phyloP scores from a whole-genome alignment of 2,113 vertebrate species.

The Hystrix brachyura region DNA sequence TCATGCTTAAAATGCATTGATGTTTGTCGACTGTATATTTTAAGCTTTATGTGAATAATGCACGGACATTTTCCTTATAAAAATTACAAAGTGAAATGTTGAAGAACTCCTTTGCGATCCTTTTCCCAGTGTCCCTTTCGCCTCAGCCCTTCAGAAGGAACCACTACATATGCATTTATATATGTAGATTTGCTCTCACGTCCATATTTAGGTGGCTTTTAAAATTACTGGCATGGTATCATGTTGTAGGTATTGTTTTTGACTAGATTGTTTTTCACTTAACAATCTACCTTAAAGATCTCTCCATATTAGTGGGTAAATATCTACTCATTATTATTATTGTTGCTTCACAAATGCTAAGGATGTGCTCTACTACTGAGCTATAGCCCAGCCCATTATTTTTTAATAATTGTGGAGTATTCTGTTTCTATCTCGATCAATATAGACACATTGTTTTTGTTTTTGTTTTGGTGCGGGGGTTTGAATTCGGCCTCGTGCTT shows the following conservation, averaged over 20 bases:
- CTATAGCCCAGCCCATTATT: not conserved
- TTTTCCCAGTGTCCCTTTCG: not conserved
- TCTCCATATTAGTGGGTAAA: not conserved
- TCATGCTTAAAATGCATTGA: not conserved
- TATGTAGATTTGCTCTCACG: not conserved
- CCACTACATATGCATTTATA: not conserved
- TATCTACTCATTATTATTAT: not conserved
- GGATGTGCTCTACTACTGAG: not conserved
- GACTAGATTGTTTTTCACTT: not conserved
- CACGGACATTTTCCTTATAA: not conserved
- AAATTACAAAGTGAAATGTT: not conserved
- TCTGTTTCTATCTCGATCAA: not conserved
- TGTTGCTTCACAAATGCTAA: not conserved
- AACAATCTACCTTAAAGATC: not conserved
- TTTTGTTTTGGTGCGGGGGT: no score
- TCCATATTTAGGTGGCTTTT: not conserved
- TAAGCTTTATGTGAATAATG: not conserved
- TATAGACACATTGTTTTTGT: not conserved
- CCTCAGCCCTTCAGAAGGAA: not conserved
- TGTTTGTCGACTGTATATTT: conserved; percentile 21
- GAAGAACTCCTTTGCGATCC: not conserved
- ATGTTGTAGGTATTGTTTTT: not conserved
- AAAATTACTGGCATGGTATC: not conserved
- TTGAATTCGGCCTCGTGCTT: no score
- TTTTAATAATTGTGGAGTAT: conserved; percentile 12